Evolutionary conservation across 2,797 vertebrate genomes (phyloP).

Genomic region (Melanotaenia nigrans): DNA sequence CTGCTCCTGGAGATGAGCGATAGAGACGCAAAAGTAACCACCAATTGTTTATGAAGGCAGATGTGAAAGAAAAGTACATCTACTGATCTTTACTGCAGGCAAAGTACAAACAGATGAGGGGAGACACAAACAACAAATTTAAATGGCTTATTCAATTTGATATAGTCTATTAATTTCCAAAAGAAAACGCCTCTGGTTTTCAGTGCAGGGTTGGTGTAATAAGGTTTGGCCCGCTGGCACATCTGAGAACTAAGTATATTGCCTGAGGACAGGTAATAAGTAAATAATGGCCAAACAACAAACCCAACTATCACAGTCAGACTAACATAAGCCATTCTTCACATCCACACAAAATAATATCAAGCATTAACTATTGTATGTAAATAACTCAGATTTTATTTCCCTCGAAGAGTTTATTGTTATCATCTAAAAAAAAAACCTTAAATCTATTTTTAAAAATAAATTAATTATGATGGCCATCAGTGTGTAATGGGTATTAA

Average conservation of each 20-base stretch:
- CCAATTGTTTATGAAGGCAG: constrained; percentile 47
- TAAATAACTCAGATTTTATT: not conserved
- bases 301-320: constrained; percentile 17
- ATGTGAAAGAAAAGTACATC: constrained; percentile 35
- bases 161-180: constrained; percentile 45
- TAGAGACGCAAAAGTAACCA: constrained; percentile 39
- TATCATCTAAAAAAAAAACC: constrained; percentile 25
- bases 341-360: constrained; percentile 12
- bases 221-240: constrained; percentile 6
- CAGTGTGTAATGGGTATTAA: constrained; percentile 19
- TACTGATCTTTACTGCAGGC: constrained; percentile 58
- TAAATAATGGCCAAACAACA: constrained; percentile 26
- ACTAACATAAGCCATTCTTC: constrained; percentile 4
- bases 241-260: constrained; percentile 1
- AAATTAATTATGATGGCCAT: not conserved
- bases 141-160: constrained; percentile 41
- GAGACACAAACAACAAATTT: constrained; percentile 42
- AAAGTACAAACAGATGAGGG: constrained; percentile 41
- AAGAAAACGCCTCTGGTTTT: constrained; percentile 26
- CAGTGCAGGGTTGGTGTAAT: constrained; percentile 16
- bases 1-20: constrained; percentile 45
- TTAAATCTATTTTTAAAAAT: not conserved
- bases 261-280: constrained; percentile 9
- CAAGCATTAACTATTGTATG: not conserved
- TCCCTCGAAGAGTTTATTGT: not conserved